A percentile compares a stretch with the other conserved stretches of the same genome.
phyloP scores from a whole-genome alignment of 2,797 vertebrate species.

The Taenioides sp. region DNA sequence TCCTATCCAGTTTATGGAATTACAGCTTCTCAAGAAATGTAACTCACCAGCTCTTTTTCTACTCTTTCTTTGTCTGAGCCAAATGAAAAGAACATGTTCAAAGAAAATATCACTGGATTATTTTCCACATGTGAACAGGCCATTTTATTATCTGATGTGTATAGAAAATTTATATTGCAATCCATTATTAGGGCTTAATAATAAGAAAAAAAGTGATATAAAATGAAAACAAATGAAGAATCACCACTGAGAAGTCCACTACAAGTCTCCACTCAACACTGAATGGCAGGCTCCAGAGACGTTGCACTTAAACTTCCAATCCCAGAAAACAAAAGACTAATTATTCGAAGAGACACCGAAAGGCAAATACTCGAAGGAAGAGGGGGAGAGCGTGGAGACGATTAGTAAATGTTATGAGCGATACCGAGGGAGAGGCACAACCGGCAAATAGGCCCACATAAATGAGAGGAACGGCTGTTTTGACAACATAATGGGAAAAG shows the following conservation, averaged over 20 bases:
- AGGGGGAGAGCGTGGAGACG: constrained; percentile 10
- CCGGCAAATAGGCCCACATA: constrained; percentile 11
- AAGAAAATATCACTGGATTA: too few relatives aligned
- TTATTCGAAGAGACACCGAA: constrained; percentile 25
- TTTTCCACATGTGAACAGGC: too few relatives aligned
- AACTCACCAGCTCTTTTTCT: too few relatives aligned
- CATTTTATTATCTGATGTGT: constrained; percentile 1
- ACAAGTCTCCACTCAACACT: constrained; percentile 5
- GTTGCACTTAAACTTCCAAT: constrained; percentile 20
- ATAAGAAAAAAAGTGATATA: neutral
- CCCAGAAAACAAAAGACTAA: constrained; percentile 28
- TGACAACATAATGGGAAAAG: constrained; percentile 15
- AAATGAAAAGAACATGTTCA: too few relatives aligned
- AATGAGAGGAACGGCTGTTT: constrained; percentile 18
- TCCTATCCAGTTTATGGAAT: too few relatives aligned
- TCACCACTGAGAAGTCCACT: constrained; percentile 14
- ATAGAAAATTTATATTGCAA: constrained; percentile 28
- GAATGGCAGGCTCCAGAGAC: neutral
- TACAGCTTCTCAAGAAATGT: too few relatives aligned
- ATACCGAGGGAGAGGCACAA: constrained; percentile 19
- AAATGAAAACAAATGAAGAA: neutral
- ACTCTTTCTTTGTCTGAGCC: too few relatives aligned
- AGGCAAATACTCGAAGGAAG: constrained; percentile 17
- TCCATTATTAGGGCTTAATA: neutral
- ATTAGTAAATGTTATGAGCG: constrained; percentile 23